phyloP scores from a whole-genome alignment of 2,113 vertebrate genomes.

The Toxotes jaculatrix region DNA sequence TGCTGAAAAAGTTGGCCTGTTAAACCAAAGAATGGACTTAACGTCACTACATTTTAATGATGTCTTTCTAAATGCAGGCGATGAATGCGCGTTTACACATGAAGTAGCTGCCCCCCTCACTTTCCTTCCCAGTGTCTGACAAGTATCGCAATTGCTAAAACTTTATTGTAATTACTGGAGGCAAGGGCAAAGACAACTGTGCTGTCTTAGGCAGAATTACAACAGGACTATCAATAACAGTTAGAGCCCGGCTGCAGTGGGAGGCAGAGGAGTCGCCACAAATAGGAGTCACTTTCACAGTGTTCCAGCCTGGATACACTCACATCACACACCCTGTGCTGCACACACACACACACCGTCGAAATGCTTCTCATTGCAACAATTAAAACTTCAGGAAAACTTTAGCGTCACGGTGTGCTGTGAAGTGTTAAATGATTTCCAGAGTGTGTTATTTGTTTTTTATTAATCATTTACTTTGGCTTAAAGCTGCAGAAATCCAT shows the following conservation, averaged over 20 bases:
- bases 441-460: no score
- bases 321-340: not conserved
- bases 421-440: no score
- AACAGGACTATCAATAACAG: conserved; percentile 73
- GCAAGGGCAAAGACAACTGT: conserved; percentile 71
- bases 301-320: conserved; percentile 22
- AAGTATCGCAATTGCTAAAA: conserved; percentile 63
- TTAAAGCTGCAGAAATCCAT: no score
- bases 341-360: not conserved
- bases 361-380: not conserved
- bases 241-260: conserved; percentile 49
- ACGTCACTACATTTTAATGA: conserved; percentile 17
- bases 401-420: no score
- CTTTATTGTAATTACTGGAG: conserved; percentile 67
- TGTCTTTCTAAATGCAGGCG: conserved; percentile 28
- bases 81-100: conserved; percentile 57
- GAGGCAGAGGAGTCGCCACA: conserved; percentile 43
- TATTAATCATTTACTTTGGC: no score
- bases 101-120: conserved; percentile 37
- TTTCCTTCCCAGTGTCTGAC: conserved; percentile 37
- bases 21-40: not conserved
- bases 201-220: conserved; percentile 71
- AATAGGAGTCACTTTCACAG: conserved; percentile 70
- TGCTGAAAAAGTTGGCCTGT: not conserved
- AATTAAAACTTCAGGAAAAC: no score